A percentile compares a stretch with the other conserved stretches of the same genome.
phyloP scores from a whole-genome alignment of 2,888 invertebrate species.

The Nephrotoma appendiculata region DNA sequence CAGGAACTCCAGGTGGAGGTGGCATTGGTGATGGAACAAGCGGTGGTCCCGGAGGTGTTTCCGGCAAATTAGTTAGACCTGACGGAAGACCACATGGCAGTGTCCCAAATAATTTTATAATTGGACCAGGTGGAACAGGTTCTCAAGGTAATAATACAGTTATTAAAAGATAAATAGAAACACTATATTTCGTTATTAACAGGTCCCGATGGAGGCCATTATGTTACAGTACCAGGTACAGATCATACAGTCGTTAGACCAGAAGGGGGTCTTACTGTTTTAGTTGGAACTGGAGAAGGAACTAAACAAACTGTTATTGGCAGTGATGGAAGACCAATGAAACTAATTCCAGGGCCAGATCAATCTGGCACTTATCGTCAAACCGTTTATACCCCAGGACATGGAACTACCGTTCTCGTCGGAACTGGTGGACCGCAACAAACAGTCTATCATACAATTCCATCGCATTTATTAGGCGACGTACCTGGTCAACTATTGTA shows the following conservation, averaged over 20 bases:
- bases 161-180: not conserved
- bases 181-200: not conserved
- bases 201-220: not conserved
- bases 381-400: slow-evolving; percentile 12
- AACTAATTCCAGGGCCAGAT: slow-evolving; percentile 10
- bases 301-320: slow-evolving; percentile 14
- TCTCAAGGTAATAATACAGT: not conserved
- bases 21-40: not conserved
- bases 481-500: not conserved
- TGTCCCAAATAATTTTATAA: not conserved
- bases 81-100: not conserved
- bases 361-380: slow-evolving; percentile 10
- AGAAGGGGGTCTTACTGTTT: slow-evolving; percentile 13
- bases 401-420: slow-evolving; percentile 14
- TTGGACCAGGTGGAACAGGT: not conserved
- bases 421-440: slow-evolving; percentile 15
- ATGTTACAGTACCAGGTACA: slow-evolving; percentile 5
- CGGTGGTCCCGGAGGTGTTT: not conserved
- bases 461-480: not conserved
- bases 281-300: slow-evolving; percentile 15
- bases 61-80: not conserved
- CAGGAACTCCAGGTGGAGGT: not conserved
- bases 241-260: slow-evolving; percentile 12
- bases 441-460: slow-evolving; percentile 12
- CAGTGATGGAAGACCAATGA: slow-evolving; percentile 10